Base-by-base conservation (phyloP, 2,888 invertebrate species). In the Argyresthia albistria region DNA sequence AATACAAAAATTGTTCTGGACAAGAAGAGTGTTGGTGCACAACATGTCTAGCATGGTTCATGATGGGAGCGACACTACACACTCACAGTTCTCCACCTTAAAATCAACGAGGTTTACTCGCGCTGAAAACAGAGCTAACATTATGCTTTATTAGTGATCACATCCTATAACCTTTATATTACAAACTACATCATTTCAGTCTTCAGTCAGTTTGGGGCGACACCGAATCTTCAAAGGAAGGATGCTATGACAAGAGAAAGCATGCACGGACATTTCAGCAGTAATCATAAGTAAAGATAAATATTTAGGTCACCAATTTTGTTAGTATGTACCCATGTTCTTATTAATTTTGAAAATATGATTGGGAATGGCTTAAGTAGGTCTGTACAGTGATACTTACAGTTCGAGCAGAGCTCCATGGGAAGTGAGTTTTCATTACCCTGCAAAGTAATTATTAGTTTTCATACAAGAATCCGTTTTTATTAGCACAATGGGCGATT, bases 371-470 rank as follows among this genome's bases (percentile, higher is more conserved):
- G 10, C 2, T 11, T 4, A 39, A 39, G 39, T n/a, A 8, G 35
- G 47, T 16, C 10, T 14, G n/a, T 37, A 14, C 37, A 37, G 25
- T 8, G n/a, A 47, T 82, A 93, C 95, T 95, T 89, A 95, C 96
- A 96, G 80, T 96, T 97, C 79, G 97, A 96, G 92, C 97, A 97
- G 69, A 97, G 93, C 91, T 97, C 97, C 96, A 97, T 96, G 66
- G 97, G 97, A 78, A 97, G 92, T 66, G 97, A 97, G 77, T 93
- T 94, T 90, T 97, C 97, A 89, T 97, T 97, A 88, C 97, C 97
- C 97, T 97, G 90, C 53, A 91, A 90, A 74, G 73, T 64, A 39
- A 39, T 39, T 39, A 39, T 39, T 39, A 25, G 39, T 39, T 39
- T 39, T 39, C 9, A 11, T 39, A 39, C 39, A 25, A 25, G 25